Evolutionary conservation across 1,140 invertebrate genomes (phyloP).

Genomic region (Drosophila persimilis): DNA sequence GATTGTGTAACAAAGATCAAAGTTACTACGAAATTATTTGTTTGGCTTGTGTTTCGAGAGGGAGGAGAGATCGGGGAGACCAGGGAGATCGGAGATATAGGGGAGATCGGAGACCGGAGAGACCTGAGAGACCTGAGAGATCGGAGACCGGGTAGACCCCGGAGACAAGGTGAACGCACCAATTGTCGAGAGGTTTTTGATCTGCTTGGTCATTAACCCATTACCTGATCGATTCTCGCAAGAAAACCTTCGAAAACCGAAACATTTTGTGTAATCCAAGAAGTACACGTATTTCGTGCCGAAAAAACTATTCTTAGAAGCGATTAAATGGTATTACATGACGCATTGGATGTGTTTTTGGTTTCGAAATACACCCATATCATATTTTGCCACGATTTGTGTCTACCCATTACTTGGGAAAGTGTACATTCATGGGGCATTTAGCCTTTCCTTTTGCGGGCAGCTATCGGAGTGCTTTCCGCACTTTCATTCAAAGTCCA

Average conservation of each 20-base stretch:
- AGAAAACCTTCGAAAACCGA: slow-evolving; percentile 16
- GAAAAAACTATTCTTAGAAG: neutral
- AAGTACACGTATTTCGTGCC: neutral
- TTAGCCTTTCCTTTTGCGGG: slow-evolving; percentile 62
- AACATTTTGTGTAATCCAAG: slow-evolving; percentile 4
- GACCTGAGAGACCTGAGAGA: slow-evolving; percentile 2
- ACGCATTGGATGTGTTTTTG: no score
- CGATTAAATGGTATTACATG: no score
- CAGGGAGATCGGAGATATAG: no score
- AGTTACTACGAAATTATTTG: slow-evolving; percentile 41
- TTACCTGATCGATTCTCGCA: slow-evolving; percentile 4
- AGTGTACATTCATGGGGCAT: slow-evolving; percentile 24
- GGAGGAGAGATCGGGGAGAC: neutral
- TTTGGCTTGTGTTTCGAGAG: slow-evolving; percentile 5
- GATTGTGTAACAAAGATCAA: slow-evolving; percentile 62
- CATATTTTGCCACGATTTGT: no score
- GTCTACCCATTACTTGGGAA: neutral
- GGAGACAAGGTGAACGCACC: slow-evolving; percentile 57
- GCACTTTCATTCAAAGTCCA: slow-evolving; percentile 44
- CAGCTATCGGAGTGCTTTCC: slow-evolving; percentile 26
- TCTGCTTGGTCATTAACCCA: slow-evolving; percentile 43
- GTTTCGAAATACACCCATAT: no score
- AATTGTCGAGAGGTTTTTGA: slow-evolving; percentile 34
- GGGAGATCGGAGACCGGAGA: slow-evolving; percentile 2
- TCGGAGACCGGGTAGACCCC: slow-evolving; percentile 7